Evolutionary conservation across 2,888 invertebrate species (phyloP), one percentile per base, ranked within the genome.

Genomic region (Nudaria mundana): DNA sequence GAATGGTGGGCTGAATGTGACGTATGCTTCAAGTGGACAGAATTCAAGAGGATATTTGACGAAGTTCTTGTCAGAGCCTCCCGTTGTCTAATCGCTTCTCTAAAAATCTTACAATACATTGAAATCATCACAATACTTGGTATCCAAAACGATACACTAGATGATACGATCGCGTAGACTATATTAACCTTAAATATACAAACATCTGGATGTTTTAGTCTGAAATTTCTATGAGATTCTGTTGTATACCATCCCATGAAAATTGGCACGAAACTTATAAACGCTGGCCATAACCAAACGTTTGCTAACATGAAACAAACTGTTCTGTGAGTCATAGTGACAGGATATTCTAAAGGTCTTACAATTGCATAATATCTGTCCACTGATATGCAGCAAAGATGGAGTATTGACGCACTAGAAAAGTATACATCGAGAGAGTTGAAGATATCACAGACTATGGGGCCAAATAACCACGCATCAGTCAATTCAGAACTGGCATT

Each of bases 241-340:
- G 98, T 98, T 5, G 98, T 97, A 78, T 98, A 98, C 95, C 97
- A 96, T 33, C 96, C 97, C 84, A 97, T 93, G 78, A 98, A 97
- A 43, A 98, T 98, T 26, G 98, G 98, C 38, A 97, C 93, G 77
- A 98, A 98, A 46, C 97, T 97, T 59, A 98, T 95, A 47, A 97
- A 91, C 0, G 96, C 96, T 0, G 98, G 97, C 69, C 96, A 93
- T 37, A 96, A 91, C 98, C 98, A 98, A 1, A 97, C 97, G 33
- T 95, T 93, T 36, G 94, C 93, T 24, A 97, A 81, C 96, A 96
- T 96, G 41, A 95, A 91, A 40, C 93, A 93, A 2, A 94, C 94
- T 3, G 95, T 94, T 56, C 91, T 90, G 64, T 94, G 93, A 0
- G 97, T 97, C 96, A 98, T 97, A 39, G 95, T 96, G 25, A 95